A percentile compares a stretch with the other conserved stretches of the same genome.
Evolutionary conservation across 2,888 invertebrate genomes (phyloP).

Genomic region (Tetramorium bicarinatum): DNA sequence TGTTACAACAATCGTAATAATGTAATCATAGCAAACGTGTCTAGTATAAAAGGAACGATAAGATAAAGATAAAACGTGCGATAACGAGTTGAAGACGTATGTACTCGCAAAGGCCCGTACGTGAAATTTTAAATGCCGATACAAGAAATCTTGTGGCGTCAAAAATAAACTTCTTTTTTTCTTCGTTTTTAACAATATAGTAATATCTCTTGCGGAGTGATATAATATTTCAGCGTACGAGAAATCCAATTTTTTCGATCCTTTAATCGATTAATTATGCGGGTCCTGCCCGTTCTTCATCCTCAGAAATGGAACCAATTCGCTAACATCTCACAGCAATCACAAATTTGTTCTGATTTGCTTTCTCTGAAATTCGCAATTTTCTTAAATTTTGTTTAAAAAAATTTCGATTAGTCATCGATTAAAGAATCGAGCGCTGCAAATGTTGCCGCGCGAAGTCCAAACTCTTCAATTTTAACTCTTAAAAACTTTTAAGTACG

Average conservation of each 20-base stretch:
- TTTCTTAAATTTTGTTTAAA: not conserved
- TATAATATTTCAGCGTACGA: conserved; percentile 41
- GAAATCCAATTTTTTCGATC: conserved; percentile 50
- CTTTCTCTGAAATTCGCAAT: not conserved
- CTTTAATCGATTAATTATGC: conserved; percentile 27
- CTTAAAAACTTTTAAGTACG: conserved; percentile 38
- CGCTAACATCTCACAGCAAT: not conserved
- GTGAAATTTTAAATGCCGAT: conserved; percentile 67
- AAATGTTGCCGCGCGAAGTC: not conserved
- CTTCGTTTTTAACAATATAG: conserved; percentile 68
- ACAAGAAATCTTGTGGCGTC: conserved; percentile 58
- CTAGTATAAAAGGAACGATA: conserved; percentile 28
- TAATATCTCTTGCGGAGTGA: conserved; percentile 73
- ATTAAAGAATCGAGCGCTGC: conserved; percentile 7
- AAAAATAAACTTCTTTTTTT: conserved; percentile 73
- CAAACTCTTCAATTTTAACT: conserved; percentile 15
- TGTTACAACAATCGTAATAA: conserved; percentile 28
- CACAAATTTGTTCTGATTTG: not conserved
- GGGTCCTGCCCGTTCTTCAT: conserved; percentile 15
- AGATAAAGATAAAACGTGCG: conserved; percentile 14
- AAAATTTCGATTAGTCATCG: not conserved
- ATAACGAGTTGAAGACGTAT: conserved; percentile 32
- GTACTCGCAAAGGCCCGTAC: conserved; percentile 29
- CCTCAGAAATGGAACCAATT: not conserved
- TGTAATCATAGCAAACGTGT: conserved; percentile 2